phyloP scores from a whole-genome alignment of 2,888 invertebrate genomes.

The Spodoptera littoralis region DNA sequence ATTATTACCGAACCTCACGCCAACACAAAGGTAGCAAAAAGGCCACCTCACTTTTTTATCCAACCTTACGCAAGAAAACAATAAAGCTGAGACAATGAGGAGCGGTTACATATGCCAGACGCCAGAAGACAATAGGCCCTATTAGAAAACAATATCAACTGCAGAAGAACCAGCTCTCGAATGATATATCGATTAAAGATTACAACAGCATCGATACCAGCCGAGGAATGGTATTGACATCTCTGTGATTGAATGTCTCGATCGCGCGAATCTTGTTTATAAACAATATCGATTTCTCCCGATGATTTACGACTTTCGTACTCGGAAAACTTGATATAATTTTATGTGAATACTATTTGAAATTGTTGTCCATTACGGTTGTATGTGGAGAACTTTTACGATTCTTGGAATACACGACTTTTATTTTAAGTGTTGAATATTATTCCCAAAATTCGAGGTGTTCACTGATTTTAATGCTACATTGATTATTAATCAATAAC shows the following conservation, averaged over 20 bases:
- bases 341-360: slow-evolving; percentile 45
- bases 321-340: slow-evolving; percentile 41
- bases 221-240: slow-evolving; percentile 62
- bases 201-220: slow-evolving; percentile 56
- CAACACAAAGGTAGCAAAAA: slow-evolving; percentile 38
- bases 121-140: slow-evolving; percentile 59
- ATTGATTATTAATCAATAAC: slow-evolving; percentile 52
- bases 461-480: slow-evolving; percentile 36
- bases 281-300: slow-evolving; percentile 45
- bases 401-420: slow-evolving; percentile 34
- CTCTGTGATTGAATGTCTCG: slow-evolving; percentile 66
- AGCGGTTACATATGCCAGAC: slow-evolving; percentile 59
- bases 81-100: slow-evolving; percentile 62
- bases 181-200: slow-evolving; percentile 65
- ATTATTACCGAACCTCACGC: background rate
- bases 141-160: slow-evolving; percentile 74
- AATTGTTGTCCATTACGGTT: slow-evolving; percentile 29
- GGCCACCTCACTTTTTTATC: slow-evolving; percentile 33
- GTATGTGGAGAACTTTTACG: slow-evolving; percentile 32
- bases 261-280: slow-evolving; percentile 44
- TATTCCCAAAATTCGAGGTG: slow-evolving; percentile 16
- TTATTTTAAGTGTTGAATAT: slow-evolving; percentile 29
- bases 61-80: slow-evolving; percentile 58
- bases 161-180: slow-evolving; percentile 47
- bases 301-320: slow-evolving; percentile 40